Evolutionary conservation across 2,888 invertebrate species (phyloP), one percentile per base, ranked within the genome.

Genomic region (Mylabris sibirica): DNA sequence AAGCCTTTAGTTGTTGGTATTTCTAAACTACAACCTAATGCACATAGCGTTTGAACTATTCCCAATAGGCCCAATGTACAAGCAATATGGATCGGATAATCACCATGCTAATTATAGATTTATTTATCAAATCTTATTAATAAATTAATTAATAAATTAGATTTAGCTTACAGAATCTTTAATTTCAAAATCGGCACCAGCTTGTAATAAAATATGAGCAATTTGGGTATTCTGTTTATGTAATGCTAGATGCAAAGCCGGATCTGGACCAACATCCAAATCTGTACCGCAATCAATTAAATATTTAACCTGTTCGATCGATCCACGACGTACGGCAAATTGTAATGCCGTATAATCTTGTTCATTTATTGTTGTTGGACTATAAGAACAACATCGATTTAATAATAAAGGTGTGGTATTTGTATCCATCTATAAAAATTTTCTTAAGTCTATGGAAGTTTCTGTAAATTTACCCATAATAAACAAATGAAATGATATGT

Each of bases 241-340:
- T 67, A 91, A 84, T 9, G 91, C 89, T 76, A 90, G 82, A 78
- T 91, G 90, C 38, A 92, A 82, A 0, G 91, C 88, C 20, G 90
- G 83, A 72, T 85, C 85, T 0, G 84, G 83, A n/a, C 85, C 85
- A 60, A 75, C 71, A 72, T 85, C 84, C 22, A 85, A 71, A 69
- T 85, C 84, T 3, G 78, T 80, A 11, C 83, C 85, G 69, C 81
- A 81, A 71, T 84, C 83, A 41, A 85, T 77, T 66, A 85, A 79
- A 75, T 80, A 82, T 71, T 84, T 78, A 38, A 83, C 80, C 80
- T 84, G 81, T 60, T 84, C 82, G 60, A 80, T 65, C 59, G 80
- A 80, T 22, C 83, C 83, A 66, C 79, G 79, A 63, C 80, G 74
- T 60, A 81, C 79, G 12, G 84, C 84, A 72, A 82, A 77, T 72